phyloP scores from a whole-genome alignment of 2,113 vertebrate species.

The Gasterosteus nipponicus region DNA sequence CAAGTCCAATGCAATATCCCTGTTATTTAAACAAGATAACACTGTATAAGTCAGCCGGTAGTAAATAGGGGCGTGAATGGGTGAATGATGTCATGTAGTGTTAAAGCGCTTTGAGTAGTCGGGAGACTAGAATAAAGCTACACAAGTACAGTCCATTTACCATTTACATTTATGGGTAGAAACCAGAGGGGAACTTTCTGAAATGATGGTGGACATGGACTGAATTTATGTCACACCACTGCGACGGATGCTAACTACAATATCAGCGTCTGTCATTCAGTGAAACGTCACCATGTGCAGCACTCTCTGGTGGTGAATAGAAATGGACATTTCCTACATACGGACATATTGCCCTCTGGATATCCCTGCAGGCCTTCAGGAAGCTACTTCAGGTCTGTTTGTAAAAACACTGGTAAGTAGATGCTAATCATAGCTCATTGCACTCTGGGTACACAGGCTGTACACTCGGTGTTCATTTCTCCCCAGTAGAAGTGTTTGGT shows the following conservation, averaged over 20 bases:
- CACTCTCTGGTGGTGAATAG: not conserved
- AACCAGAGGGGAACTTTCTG: not conserved
- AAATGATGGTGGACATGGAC: not conserved
- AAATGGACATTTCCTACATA: not conserved
- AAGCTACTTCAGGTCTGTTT: not conserved
- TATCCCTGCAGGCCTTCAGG: not conserved
- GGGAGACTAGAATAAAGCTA: no score
- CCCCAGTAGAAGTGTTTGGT: not conserved
- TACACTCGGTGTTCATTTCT: not conserved
- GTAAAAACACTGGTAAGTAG: not conserved
- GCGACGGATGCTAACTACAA: not conserved
- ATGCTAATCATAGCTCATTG: not conserved
- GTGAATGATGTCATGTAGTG: no score
- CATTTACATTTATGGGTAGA: not conserved
- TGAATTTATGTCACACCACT: not conserved
- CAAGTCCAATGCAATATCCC: not conserved
- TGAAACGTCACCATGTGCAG: not conserved
- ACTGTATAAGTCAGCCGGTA: not conserved
- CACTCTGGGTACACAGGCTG: not conserved
- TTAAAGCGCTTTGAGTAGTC: no score
- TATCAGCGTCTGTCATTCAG: no score
- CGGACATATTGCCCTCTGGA: not conserved
- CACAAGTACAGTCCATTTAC: no score
- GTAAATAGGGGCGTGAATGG: not conserved
- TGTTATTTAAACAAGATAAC: not conserved